Conservation (phyloP, 2,888 invertebrate genomes). For the Drosophila mimetica region DNA sequence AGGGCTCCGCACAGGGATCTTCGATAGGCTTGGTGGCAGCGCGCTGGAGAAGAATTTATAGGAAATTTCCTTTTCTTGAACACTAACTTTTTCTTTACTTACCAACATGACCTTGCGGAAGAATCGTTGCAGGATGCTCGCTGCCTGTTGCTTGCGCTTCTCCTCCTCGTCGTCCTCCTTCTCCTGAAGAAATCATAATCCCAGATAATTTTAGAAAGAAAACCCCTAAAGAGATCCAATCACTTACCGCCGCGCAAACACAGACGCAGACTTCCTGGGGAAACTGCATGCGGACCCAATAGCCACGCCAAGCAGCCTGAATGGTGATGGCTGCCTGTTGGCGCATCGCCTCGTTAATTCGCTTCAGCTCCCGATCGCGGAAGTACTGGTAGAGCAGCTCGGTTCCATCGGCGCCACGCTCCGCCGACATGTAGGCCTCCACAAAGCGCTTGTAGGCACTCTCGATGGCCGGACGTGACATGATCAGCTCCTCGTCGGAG, state of each 20-base stretch:
- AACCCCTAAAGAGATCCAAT: rapidly evolving
- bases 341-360: slow-evolving; percentile 53
- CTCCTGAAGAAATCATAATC: slow-evolving; percentile 23
- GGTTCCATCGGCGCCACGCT: slow-evolving; percentile 75
- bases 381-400: slow-evolving; percentile 80
- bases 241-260: slow-evolving; percentile 54
- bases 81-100: slow-evolving; percentile 1
- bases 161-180: slow-evolving; percentile 34
- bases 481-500: slow-evolving; percentile 74
- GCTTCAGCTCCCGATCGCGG: slow-evolving; percentile 71
- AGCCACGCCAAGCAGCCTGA: slow-evolving; percentile 73
- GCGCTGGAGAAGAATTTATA: slow-evolving; percentile 1
- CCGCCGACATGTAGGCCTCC: slow-evolving; percentile 77
- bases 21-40: slow-evolving; percentile 5
- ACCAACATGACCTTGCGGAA: slow-evolving; percentile 53
- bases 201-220: rapidly evolving
- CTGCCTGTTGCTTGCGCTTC: slow-evolving; percentile 40
- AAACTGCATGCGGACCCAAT: slow-evolving; percentile 53
- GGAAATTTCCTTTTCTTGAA: too few relatives aligned
- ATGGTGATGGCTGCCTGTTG: slow-evolving; percentile 72
- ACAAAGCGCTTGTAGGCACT: slow-evolving; percentile 82
- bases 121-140: slow-evolving; percentile 64
- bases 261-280: slow-evolving; percentile 55
- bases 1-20: slow-evolving; percentile 39
- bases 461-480: slow-evolving; percentile 78